phyloP scores from a whole-genome alignment of 2,797 vertebrate genomes.

The Sebastes steindachneri region DNA sequence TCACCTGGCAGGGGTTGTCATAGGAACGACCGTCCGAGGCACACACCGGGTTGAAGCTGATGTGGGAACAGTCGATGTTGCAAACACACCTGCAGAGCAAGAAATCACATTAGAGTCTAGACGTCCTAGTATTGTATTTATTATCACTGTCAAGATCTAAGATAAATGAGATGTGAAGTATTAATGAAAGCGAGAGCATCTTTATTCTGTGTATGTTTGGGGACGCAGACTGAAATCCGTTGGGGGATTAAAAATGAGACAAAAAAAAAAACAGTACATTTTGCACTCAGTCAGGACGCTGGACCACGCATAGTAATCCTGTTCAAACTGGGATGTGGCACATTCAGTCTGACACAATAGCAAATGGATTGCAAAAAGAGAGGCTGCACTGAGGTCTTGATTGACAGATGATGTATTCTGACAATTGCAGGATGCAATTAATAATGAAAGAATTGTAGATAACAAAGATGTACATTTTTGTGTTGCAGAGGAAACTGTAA shows the following conservation, averaged over 20 bases:
- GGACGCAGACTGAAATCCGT: constrained; percentile 13
- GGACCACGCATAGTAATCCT: constrained; percentile 56
- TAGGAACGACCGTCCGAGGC: constrained; percentile 98
- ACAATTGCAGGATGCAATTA: constrained; percentile 55
- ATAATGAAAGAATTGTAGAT: constrained; percentile 30
- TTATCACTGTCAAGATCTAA: neutral
- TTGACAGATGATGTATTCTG: constrained; percentile 52
- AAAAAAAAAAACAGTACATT: constrained; percentile 10
- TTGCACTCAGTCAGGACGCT: constrained; percentile 45
- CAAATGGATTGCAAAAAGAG: constrained; percentile 46
- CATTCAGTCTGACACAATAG: constrained; percentile 64
- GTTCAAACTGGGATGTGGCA: constrained; percentile 48
- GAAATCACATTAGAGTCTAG: neutral
- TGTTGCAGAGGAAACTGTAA: constrained; percentile 5
- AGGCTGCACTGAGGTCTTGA: constrained; percentile 34
- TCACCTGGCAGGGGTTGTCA: constrained; percentile 99
- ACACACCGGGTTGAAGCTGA: constrained; percentile 99
- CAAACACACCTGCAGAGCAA: constrained; percentile 92
- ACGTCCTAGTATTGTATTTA: neutral
- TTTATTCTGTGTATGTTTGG: constrained; percentile 15
- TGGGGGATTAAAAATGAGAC: constrained; percentile 46
- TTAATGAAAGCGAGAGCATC: constrained; percentile 29
- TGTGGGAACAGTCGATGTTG: constrained; percentile 99
- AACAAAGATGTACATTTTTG: constrained; percentile 27
- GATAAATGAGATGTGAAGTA: constrained; percentile 22